Evolutionary conservation across 2,888 invertebrate species (phyloP), one percentile per base, ranked within the genome.

Genomic region (Hypercompe scribonia): DNA sequence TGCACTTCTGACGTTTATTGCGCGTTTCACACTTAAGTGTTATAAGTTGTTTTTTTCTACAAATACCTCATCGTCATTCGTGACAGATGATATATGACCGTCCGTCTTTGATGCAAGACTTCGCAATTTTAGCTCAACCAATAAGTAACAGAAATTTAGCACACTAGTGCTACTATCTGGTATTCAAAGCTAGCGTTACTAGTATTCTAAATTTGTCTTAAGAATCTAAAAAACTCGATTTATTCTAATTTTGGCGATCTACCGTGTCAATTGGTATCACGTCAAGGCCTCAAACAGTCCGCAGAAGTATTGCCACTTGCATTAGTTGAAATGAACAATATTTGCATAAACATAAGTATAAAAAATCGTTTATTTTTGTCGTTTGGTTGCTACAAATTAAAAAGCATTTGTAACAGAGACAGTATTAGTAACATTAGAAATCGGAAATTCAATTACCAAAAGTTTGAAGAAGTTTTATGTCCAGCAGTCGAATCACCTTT

Each of bases 311-410:
- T 42, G 31, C 65, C 42, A 31, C 42, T 42, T 42, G 18, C 42
- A 21, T 66, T 39, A 28, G 39, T 39, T 39, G n/a, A 42, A 66
- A 65, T 65, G 65, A 65, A 65, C 42, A 42, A 66, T 66, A 66
- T 66, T 66, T 66, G 31, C 65, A 66, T 66, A 66, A 66, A 66
- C 42, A 31, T 42, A 42, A 42, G 31, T 31, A 31, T 11, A 66
- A 42, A 36, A 58, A 68, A 10, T 58, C n/a, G 34, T 68, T 13
- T 18, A 34, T n/a, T n/a, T 58, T 68, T 58, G 28, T 58, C 36
- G 36, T 68, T 50, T 58, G 58, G 1, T 8, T 58, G 54, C 7
- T n/a, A n/a, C 24, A 54, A 8, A 10, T 54, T 39, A 39, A 39
- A 39, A 39, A 39, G 39, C 13, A 39, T 15, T 3, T 42, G 42